Evolutionary conservation across 2,113 vertebrate genomes (phyloP), one percentile per base, ranked within the genome.

Genomic region (Caranx ignobilis): DNA sequence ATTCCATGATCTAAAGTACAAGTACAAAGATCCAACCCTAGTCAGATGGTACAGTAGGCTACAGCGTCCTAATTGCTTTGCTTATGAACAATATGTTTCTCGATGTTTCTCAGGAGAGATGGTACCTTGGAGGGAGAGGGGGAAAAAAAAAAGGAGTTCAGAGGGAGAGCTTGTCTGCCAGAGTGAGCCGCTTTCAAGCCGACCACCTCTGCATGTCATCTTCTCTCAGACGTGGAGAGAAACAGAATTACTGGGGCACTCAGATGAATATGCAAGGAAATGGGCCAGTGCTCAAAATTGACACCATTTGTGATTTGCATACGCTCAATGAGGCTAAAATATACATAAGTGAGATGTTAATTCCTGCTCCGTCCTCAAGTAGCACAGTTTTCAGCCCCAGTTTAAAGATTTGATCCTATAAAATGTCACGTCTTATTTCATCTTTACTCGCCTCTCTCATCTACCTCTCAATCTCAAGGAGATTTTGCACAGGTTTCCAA

Each of bases 141-240:
- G 26, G 26, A 26, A 26, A 26, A 26, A 26, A 26, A 66, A 63
- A 64, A 79, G 31, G 11, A 59, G 67, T 79, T 88, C 70, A 85
- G 21, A 8, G 55, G 56, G 61, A 56, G 67, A 68, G 71, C 79
- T 75, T 60, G 68, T 90, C 84, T 74, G 77, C 78, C 75, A 70
- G 83, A 87, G 15, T 78, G 66, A 83, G 68, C 45, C 10, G 34
- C 75, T 79, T 87, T 89, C 57, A 86, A 71, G 79, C 67, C 59
- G 61, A 67, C 81, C 77, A 79, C 79, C 84, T 82, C 81, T 84
- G 82, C 77, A 77, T 85, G 79, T 82, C 81, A 75, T 83, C 83
- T 82, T 50, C 52, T 43, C 81, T 81, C 78, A 87, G 82, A 82
- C 43, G 61, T 19, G 73, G 61, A 80, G 75, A 63, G 75, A 73